Evolutionary conservation across 2,888 invertebrate genomes (phyloP), one percentile per base, ranked within the genome.

Genomic region (Cyaniris semiargus): DNA sequence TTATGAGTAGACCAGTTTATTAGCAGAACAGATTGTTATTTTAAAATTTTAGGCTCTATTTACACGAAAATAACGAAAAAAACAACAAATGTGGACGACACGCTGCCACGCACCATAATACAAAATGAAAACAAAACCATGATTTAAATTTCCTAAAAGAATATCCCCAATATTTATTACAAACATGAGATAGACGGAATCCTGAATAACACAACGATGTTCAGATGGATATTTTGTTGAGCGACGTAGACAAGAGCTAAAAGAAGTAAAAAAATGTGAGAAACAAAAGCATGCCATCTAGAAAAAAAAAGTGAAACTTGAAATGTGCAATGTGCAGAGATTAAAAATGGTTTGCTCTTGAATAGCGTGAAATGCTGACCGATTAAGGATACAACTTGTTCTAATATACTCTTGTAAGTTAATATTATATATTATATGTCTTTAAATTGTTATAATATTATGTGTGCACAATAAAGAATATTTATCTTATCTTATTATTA

Each of bases 251-350:
- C 58, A 66, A 6, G 15, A 27, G 4, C 15, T 18, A 13, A 66
- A 66, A 66, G 27, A 15, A 8, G 23, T 66, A 27, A 15, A 27
- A 66, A 27, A 66, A 13, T 21, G 15, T 31, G 66, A 27, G 15
- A 66, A 66, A 31, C 15, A 15, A 66, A 66, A 66, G 66, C 66
- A 66, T 66, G 66, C 66, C 66, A 31, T 66, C 66, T 66, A 66
- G 31, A 6, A 23, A 15, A 13, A 13, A 13, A 66, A 66, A 66
- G 13, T 66, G 23, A 21, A 23, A 27, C 60, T 27, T 31, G 27
- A 66, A 66, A 18, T 27, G 66, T 66, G 27, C 27, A 66, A 66
- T 27, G 66, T 66, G 66, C 66, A 3, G 13, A 60, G 21, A 60
- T 23, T 60, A 66, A 23, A 66, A 66, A 4, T 66, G 8, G 23